A percentile compares a stretch with the other conserved stretches of the same genome.
phyloP scores from a whole-genome alignment of 2,113 vertebrate genomes.

The rabbit (Oryctolagus cuniculus) region mOryCun1.1 NC_091448.1:38990001-38990500 shows the following conservation, averaged over 20 bases:
- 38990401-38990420: conserved; percentile 6
- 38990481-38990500: neutral
- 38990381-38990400: neutral
- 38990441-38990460: no score
- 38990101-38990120: conserved; percentile 99
- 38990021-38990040: neutral
- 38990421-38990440: conserved; percentile 2
- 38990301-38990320: neutral
- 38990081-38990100: conserved; percentile 99
- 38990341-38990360: neutral
- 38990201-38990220: conserved; percentile 59
- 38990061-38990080: conserved; percentile 92
- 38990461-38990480: neutral
- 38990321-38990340: neutral
- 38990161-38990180: conserved; percentile 99
- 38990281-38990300: neutral
- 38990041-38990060: neutral
- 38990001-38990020: no score
- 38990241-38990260: neutral
- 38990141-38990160: conserved; percentile 99
- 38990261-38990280: neutral
- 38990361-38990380: conserved; percentile 9
- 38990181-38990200: conserved; percentile 98
- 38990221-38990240: neutral
- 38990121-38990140: conserved; percentile 99